Evolutionary conservation across 2,888 invertebrate genomes (phyloP).

Genomic region (Tromatobia lineatoria): DNA sequence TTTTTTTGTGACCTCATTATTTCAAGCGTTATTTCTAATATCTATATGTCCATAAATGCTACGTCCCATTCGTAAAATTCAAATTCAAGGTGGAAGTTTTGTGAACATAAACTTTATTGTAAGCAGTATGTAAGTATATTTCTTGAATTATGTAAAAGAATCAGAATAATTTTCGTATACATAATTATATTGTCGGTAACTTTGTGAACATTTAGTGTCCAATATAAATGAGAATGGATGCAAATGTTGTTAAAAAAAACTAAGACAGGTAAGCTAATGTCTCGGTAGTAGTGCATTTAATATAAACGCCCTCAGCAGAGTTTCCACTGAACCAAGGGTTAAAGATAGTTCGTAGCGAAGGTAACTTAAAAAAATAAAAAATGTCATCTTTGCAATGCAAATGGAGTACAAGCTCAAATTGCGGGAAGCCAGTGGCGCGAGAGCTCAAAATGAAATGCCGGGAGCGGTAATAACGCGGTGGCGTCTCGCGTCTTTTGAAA

Average conservation of each 20-base stretch:
- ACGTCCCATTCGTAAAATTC: not conserved
- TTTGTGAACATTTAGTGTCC: not conserved
- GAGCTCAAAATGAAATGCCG: conserved; percentile 70
- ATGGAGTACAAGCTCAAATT: conserved; percentile 71
- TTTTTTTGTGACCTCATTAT: not conserved
- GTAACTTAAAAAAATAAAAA: conserved; percentile 23
- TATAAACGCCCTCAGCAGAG: conserved; percentile 19
- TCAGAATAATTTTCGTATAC: not conserved
- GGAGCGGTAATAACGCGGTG: conserved; percentile 70
- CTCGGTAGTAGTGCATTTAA: conserved; percentile 5
- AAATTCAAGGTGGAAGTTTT: not conserved
- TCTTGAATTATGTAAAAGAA: not conserved
- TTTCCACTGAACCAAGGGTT: conserved; percentile 12
- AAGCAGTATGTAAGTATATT: too few relatives aligned
- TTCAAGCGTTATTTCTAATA: not conserved
- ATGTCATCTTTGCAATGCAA: conserved; percentile 72
- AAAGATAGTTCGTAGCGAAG: conserved; percentile 12
- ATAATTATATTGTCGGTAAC: not conserved
- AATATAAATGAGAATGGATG: not conserved
- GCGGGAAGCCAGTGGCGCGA: conserved; percentile 66
- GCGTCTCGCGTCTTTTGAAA: conserved; percentile 60
- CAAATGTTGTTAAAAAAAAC: conserved; percentile 10
- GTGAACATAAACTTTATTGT: not conserved
- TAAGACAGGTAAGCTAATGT: conserved; percentile 37
- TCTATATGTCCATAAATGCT: not conserved